A percentile compares a stretch with the other conserved stretches of the same genome.
Conservation (phyloP, 2,888 invertebrate species). For the Limnephilus auricula region DNA sequence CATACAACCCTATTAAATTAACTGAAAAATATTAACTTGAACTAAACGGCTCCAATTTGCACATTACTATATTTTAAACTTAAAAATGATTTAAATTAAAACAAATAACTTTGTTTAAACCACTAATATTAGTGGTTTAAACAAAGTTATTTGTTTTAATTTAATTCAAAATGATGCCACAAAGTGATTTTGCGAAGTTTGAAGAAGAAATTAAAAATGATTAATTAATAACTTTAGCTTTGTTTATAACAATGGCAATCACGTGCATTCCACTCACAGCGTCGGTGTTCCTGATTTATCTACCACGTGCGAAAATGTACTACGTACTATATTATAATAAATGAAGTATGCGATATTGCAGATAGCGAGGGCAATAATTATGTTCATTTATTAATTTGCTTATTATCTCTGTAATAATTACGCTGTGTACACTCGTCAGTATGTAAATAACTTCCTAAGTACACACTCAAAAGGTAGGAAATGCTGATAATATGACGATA, state of each 20-base stretch:
- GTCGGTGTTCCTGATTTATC: background rate
- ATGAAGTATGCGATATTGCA: background rate
- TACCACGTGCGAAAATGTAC: background rate
- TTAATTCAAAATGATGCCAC: no score
- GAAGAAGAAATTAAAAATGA: no score
- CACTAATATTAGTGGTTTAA: no score
- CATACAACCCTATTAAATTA: no score
- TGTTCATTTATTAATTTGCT: background rate
- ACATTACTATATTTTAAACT: background rate
- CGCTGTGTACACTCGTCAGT: background rate
- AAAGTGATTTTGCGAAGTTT: no score
- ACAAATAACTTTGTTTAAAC: no score
- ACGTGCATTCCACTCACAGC: background rate
- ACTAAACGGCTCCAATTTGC: background rate
- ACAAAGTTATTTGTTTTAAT: no score
- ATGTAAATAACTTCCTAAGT: background rate
- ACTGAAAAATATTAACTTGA: no score
- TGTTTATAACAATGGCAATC: background rate
- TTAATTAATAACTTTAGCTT: background rate
- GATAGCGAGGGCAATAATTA: background rate
- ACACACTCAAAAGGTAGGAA: background rate
- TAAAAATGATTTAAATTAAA: no score
- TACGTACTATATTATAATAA: background rate
- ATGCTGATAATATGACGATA: background rate
- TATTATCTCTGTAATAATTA: background rate